These are phyloP conservation scores for Drosophila emarginata DNA, from an alignment of 2,888 invertebrate species.

Conservation along the genomic window DNA sequence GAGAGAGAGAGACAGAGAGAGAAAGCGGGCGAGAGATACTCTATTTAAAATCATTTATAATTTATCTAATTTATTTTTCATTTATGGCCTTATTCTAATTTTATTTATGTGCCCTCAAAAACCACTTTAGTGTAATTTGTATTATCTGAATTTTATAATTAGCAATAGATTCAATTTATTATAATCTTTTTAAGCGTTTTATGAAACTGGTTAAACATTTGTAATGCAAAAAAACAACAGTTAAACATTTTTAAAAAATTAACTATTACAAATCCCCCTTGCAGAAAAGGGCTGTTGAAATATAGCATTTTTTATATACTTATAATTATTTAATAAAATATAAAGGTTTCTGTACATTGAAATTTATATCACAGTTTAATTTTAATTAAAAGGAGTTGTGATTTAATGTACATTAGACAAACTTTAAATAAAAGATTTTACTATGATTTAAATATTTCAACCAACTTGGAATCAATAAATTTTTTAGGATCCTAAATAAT, in stretches of 20 bases:
- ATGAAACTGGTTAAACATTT: background rate
- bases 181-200: background rate
- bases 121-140: conserved; percentile 12
- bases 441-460: too few relatives aligned
- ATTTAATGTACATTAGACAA: too few relatives aligned
- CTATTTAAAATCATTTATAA: conserved; percentile 49
- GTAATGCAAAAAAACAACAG: background rate
- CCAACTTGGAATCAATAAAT: too few relatives aligned
- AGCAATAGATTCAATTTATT: background rate
- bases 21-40: background rate
- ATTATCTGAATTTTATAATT: background rate
- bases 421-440: too few relatives aligned
- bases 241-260: background rate
- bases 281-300: too few relatives aligned
- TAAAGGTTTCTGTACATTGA: too few relatives aligned
- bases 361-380: too few relatives aligned
- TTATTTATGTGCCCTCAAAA: conserved; percentile 20
- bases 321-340: too few relatives aligned
- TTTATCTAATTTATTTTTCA: conserved; percentile 56
- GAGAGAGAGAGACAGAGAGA: background rate
- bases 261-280: too few relatives aligned
- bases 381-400: too few relatives aligned
- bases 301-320: too few relatives aligned
- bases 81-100: conserved; percentile 28
- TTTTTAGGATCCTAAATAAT: too few relatives aligned